Percentiles rank a stretch among this genome's conserved stretches.
phyloP scores from a whole-genome alignment of 2,797 vertebrate species.

The Chiloscyllium punctatum region DNA sequence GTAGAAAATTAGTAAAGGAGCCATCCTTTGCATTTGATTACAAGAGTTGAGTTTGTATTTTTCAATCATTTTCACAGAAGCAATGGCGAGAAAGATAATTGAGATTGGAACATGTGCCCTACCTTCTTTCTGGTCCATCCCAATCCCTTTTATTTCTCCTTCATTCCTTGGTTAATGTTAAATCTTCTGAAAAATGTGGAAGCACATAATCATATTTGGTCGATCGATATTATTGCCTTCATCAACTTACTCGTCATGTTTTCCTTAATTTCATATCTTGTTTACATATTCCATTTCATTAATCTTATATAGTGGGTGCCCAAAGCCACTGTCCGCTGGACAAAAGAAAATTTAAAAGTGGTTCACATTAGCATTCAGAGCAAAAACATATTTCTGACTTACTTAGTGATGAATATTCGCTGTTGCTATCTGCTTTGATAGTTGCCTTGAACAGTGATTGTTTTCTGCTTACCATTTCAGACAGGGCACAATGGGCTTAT shows the following conservation, averaged over 20 bases:
- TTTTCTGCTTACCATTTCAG: not conserved
- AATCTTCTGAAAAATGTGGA: not conserved
- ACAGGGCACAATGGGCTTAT: not conserved
- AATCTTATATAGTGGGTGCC: not conserved
- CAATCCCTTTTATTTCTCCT: not conserved
- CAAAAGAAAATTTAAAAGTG: not conserved
- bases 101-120: not conserved
- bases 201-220: not conserved
- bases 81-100: not conserved
- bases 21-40: not conserved
- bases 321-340: not conserved
- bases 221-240: not conserved
- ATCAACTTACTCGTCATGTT: not conserved
- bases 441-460: not conserved
- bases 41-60: not conserved
- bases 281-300: not conserved
- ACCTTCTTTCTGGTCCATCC: not conserved
- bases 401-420: not conserved
- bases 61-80: not conserved
- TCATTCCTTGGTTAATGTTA: not conserved
- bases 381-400: not conserved
- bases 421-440: not conserved
- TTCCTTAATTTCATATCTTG: not conserved
- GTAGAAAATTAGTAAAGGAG: not conserved
- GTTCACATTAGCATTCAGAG: not conserved